Percentiles rank a stretch among this genome's conserved stretches.
Conservation (phyloP, 2,888 invertebrate genomes). For the Halocaridina rubra region DNA sequence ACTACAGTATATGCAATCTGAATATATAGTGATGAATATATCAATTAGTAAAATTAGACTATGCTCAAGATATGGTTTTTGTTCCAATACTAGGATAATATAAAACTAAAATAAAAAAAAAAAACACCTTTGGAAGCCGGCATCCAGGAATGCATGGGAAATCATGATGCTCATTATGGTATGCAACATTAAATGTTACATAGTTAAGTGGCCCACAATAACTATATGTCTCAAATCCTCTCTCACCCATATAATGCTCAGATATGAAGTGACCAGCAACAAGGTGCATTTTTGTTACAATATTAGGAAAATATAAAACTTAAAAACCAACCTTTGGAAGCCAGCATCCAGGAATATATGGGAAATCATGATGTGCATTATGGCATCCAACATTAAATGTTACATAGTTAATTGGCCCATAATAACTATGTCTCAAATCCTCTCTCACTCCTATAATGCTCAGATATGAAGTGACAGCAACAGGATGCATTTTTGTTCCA, state of each 20-base stretch:
- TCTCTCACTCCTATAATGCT: constrained; percentile 98
- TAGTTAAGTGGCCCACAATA: constrained; percentile 97
- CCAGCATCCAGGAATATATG: constrained; percentile 92
- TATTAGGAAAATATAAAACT: too few relatives aligned
- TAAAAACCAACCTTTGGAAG: constrained; percentile 81
- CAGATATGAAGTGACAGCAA: constrained; percentile 98
- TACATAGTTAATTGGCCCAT: constrained; percentile 94
- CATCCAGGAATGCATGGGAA: constrained; percentile 97
- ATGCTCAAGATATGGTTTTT: too few relatives aligned
- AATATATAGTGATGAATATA: too few relatives aligned
- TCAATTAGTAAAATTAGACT: too few relatives aligned
- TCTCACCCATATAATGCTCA: constrained; percentile 98
- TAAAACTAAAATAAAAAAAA: constrained; percentile 48
- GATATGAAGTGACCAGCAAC: constrained; percentile 99
- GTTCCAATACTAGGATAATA: too few relatives aligned
- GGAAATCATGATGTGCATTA: constrained; percentile 99
- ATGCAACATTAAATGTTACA: constrained; percentile 98
- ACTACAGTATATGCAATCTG: too few relatives aligned
- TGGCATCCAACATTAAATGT: constrained; percentile 99
- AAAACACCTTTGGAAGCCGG: constrained; percentile 89
- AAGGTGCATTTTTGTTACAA: too few relatives aligned
- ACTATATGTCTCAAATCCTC: constrained; percentile 96
- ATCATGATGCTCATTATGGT: constrained; percentile 99
- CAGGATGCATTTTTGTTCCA: too few relatives aligned
- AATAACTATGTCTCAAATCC: constrained; percentile 97